Percentiles rank a stretch among this genome's conserved stretches.
Evolutionary conservation across 1,140 invertebrate species (phyloP).

Genomic region (Philopotamus ludificatus): DNA sequence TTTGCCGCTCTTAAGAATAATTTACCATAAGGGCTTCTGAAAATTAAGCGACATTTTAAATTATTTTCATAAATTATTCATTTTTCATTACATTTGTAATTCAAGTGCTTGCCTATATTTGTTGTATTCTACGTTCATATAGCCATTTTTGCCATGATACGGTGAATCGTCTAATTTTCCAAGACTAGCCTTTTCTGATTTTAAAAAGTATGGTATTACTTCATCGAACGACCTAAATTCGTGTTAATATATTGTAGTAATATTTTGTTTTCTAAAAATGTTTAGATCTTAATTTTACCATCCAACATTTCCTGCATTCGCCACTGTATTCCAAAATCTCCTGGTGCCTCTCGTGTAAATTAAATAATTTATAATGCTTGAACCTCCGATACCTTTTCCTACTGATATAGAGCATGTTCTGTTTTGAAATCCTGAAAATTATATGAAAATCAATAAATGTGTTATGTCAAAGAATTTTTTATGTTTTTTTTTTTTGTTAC

Average conservation of each 20-base stretch:
- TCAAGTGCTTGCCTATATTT: constrained; percentile 57
- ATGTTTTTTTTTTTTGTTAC: constrained; percentile 1
- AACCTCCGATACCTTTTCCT: constrained; percentile 69
- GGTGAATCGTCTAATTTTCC: constrained; percentile 51
- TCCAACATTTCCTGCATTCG: constrained; percentile 64
- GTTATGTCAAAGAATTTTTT: background rate
- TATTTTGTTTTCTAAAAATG: background rate
- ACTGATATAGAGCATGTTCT: constrained; percentile 59
- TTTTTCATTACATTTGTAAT: too few relatives aligned
- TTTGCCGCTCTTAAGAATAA: constrained; percentile 65
- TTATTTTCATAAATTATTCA: background rate
- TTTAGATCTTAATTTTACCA: constrained; percentile 47
- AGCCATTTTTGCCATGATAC: constrained; percentile 60
- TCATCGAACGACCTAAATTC: constrained; percentile 66
- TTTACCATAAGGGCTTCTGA: constrained; percentile 56
- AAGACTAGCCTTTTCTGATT: constrained; percentile 60
- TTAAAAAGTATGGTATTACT: constrained; percentile 67
- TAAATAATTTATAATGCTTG: constrained; percentile 81
- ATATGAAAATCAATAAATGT: background rate
- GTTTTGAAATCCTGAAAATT: constrained; percentile 3
- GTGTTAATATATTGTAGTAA: background rate
- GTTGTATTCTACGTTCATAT: constrained; percentile 57
- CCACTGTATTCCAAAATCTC: constrained; percentile 74
- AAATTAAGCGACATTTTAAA: constrained; percentile 28
- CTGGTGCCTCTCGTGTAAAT: constrained; percentile 80